Percentiles rank a stretch among this genome's conserved stretches.
Evolutionary conservation across 2,888 invertebrate species (phyloP).

Genomic region (Willowsia nigromaculata): DNA sequence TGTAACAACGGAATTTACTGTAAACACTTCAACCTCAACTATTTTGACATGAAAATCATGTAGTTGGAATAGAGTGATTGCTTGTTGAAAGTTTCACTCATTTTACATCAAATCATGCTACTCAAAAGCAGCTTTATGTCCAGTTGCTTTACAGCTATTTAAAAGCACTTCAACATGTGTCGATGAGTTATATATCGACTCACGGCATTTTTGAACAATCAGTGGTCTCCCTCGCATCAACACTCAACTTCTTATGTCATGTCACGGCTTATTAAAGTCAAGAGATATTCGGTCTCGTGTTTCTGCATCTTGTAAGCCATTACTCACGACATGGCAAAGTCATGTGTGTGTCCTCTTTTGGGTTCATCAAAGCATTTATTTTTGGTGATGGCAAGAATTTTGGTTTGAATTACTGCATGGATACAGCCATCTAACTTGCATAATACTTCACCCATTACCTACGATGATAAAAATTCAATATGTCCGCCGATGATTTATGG

Average conservation of each 20-base stretch:
- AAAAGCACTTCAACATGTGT: too few relatives aligned
- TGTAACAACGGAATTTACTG: neutral
- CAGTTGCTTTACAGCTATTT: too few relatives aligned
- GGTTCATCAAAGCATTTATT: neutral
- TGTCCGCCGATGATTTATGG: too few relatives aligned
- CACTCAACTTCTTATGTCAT: constrained; percentile 28
- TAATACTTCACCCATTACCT: neutral
- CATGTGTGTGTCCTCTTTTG: constrained; percentile 22
- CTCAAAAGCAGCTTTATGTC: too few relatives aligned
- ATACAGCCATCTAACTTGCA: neutral
- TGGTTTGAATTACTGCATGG: neutral
- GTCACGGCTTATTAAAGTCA: neutral
- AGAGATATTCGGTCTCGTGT: constrained; percentile 43
- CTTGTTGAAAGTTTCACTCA: too few relatives aligned
- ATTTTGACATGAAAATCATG: neutral
- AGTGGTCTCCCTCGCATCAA: neutral
- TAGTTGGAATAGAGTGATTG: neutral
- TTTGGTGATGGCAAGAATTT: neutral
- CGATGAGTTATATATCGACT: too few relatives aligned
- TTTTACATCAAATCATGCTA: too few relatives aligned
- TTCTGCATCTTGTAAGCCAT: constrained; percentile 20
- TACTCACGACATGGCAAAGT: neutral
- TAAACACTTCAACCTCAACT: neutral
- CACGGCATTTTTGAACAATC: too few relatives aligned
- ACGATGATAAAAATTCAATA: neutral